These are phyloP conservation scores for Coturnix japonica DNA, from an alignment of 2,113 vertebrate genomes.

Conservation along the genomic window DNA sequence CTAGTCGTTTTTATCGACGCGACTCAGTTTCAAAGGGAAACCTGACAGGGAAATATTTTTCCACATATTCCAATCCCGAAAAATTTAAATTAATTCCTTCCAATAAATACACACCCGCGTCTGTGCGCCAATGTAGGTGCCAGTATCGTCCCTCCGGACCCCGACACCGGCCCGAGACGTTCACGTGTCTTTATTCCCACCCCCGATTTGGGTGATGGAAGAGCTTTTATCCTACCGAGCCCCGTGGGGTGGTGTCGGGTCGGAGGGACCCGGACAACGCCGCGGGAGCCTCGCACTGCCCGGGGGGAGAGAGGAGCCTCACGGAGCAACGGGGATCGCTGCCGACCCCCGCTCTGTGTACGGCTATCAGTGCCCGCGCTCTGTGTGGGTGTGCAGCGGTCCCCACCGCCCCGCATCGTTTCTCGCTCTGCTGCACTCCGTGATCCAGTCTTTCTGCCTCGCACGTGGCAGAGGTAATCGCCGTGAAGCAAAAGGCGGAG, in stretches of 20 bases:
- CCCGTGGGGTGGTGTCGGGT: background rate
- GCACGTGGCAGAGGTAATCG: slow-evolving; percentile 56
- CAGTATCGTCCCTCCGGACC: background rate
- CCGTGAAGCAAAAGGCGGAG: slow-evolving; percentile 4
- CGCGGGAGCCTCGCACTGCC: no score
- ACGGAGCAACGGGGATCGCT: background rate
- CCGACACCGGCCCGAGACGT: background rate
- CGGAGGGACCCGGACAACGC: no score
- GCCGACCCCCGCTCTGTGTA: background rate
- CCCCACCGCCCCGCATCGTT: background rate
- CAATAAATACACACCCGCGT: background rate
- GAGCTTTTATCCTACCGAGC: background rate
- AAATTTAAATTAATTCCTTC: background rate
- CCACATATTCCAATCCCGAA: background rate
- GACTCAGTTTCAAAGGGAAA: background rate
- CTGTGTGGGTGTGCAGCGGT: background rate
- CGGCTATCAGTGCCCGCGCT: background rate
- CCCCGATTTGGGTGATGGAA: background rate
- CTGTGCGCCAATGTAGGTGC: background rate
- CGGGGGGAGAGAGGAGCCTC: background rate
- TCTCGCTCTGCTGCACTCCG: slow-evolving; percentile 44
- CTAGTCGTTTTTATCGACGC: background rate
- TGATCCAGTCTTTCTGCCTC: slow-evolving; percentile 28
- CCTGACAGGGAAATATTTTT: background rate
- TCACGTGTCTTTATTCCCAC: background rate